These are phyloP conservation scores for Lepeophtheirus nordmannii DNA, from an alignment of 2,888 invertebrate genomes.

Conservation along the genomic window DNA sequence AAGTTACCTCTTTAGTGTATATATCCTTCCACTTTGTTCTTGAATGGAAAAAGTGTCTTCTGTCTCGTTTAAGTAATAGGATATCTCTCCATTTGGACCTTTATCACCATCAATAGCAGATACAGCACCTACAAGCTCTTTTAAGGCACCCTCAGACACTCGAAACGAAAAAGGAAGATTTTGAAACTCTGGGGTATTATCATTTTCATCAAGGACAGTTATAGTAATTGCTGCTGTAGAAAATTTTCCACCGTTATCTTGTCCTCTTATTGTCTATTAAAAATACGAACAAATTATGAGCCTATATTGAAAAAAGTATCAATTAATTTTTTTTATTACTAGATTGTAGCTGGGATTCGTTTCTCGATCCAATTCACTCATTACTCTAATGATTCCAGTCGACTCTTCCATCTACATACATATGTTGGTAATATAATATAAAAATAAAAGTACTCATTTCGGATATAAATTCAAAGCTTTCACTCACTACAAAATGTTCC, in stretches of 20 bases:
- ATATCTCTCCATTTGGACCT: constrained; percentile 62
- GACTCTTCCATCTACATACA: constrained; percentile 61
- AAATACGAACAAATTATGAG: constrained; percentile 17
- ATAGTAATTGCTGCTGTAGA: constrained; percentile 72
- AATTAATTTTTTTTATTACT: constrained; percentile 38
- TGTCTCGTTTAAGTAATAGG: constrained; percentile 67
- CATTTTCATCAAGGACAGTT: constrained; percentile 76
- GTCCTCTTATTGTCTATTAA: constrained; percentile 57
- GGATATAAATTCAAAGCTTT: neutral
- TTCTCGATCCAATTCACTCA: constrained; percentile 67
- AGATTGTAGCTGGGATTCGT: constrained; percentile 72
- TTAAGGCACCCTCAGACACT: constrained; percentile 29
- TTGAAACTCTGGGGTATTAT: constrained; percentile 78
- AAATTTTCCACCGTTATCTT: constrained; percentile 64
- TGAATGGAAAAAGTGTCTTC: constrained; percentile 15
- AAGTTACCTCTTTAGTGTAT: too few species aligned
- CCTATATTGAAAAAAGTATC: constrained; percentile 24
- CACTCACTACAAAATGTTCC: constrained; percentile 24
- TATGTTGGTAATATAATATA: constrained; percentile 30
- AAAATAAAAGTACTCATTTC: neutral
- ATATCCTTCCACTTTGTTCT: too few species aligned
- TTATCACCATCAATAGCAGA: constrained; percentile 69
- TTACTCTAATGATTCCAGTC: constrained; percentile 75
- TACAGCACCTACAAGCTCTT: neutral
- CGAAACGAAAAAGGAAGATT: constrained; percentile 59